These are phyloP conservation scores for Cartodere bifasciata DNA, from an alignment of 2,888 invertebrate genomes.

Conservation along the genomic window DNA sequence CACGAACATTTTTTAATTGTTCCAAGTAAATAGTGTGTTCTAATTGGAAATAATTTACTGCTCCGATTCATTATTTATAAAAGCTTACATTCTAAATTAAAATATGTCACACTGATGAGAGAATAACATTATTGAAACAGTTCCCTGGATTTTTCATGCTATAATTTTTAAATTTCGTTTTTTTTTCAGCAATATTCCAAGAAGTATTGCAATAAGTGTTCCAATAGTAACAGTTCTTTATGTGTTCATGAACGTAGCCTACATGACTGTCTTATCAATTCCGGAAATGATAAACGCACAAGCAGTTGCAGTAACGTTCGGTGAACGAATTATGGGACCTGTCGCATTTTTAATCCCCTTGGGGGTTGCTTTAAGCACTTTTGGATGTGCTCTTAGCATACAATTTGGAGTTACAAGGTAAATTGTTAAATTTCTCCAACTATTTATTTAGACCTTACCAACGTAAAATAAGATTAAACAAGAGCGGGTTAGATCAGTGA, in stretches of 20 bases:
- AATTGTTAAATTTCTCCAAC: background rate
- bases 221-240: constrained; percentile 70
- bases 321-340: constrained; percentile 50
- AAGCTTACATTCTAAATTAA: no score
- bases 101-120: no score
- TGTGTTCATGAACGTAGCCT: constrained; percentile 76
- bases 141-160: no score
- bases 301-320: constrained; percentile 72
- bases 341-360: constrained; percentile 57
- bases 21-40: no score
- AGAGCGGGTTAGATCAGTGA: no score
- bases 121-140: no score
- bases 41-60: no score
- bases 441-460: no score
- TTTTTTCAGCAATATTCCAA: constrained; percentile 58
- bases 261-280: constrained; percentile 65
- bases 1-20: no score
- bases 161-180: constrained; percentile 10
- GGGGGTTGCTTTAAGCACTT: constrained; percentile 65
- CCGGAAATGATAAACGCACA: constrained; percentile 59
- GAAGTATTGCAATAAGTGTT: constrained; percentile 68
- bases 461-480: no score
- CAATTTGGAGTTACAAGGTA: constrained; percentile 64
- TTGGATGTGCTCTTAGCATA: constrained; percentile 65
- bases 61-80: no score